Conservation (phyloP, 2,797 vertebrate species). For the Pampus argenteus region DNA sequence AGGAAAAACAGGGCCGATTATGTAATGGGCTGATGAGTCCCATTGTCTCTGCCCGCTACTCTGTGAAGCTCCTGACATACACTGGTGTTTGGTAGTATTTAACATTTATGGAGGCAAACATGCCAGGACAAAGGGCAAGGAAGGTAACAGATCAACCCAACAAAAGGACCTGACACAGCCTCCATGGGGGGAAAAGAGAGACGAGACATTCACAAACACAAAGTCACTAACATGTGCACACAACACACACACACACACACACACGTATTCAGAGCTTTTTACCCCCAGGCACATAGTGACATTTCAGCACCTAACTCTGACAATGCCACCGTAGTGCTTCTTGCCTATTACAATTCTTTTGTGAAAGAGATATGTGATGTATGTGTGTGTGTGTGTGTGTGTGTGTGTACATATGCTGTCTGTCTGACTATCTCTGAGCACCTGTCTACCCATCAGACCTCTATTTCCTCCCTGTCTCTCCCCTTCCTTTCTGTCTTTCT, state of each 20-base stretch:
- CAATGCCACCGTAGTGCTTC: slow-evolving; percentile 25
- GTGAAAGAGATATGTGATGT: not conserved
- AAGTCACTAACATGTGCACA: slow-evolving; percentile 15
- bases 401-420: slow-evolving; percentile 23
- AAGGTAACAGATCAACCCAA: slow-evolving; percentile 60
- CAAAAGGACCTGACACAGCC: slow-evolving; percentile 58
- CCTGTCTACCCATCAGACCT: slow-evolving; percentile 46
- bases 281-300: slow-evolving; percentile 59
- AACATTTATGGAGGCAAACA: slow-evolving; percentile 60
- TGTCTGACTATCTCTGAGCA: slow-evolving; percentile 33
- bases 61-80: slow-evolving; percentile 33
- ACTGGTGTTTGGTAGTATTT: slow-evolving; percentile 46
- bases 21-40: slow-evolving; percentile 44
- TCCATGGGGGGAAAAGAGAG: slow-evolving; percentile 32
- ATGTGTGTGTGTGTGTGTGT: slow-evolving; percentile 22
- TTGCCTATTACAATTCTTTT: slow-evolving; percentile 27
- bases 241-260: slow-evolving; percentile 39
- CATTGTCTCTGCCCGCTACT: slow-evolving; percentile 31
- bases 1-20: slow-evolving; percentile 41
- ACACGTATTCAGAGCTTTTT: slow-evolving; percentile 35
- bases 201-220: slow-evolving; percentile 28
- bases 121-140: slow-evolving; percentile 60
- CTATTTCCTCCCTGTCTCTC: slow-evolving; percentile 29
- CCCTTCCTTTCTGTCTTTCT: slow-evolving; percentile 23
- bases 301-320: slow-evolving; percentile 68